phyloP scores from a whole-genome alignment of 2,797 vertebrate genomes.

The Crax fasciolata region DNA sequence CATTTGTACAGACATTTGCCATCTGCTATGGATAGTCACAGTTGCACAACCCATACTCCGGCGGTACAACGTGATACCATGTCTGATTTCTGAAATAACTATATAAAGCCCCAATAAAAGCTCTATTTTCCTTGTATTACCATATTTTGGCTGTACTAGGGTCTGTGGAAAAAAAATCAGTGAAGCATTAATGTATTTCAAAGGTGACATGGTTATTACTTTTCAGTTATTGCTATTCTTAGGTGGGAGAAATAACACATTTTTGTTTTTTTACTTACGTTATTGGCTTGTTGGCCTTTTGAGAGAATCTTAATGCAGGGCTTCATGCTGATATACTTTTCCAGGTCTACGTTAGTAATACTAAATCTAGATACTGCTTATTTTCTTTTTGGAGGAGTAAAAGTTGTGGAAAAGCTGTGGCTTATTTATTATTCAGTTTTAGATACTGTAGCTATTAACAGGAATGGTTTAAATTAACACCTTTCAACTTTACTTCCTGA shows the following conservation, averaged over 20 bases:
- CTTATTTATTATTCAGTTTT: not conserved
- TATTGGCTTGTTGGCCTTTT: not conserved
- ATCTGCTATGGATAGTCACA: not conserved
- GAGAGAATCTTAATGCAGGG: not conserved
- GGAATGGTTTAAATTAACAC: not conserved
- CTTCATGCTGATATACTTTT: not conserved
- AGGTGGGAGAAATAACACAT: not conserved
- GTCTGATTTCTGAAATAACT: not conserved
- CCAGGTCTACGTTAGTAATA: not conserved
- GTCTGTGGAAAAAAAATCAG: not conserved
- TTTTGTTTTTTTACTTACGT: not conserved
- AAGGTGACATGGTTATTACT: not conserved
- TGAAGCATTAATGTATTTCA: not conserved
- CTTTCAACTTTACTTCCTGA: not conserved
- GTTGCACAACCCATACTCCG: rapidly evolving
- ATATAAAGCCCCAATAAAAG: not conserved
- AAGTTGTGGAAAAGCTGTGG: not conserved
- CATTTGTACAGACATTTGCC: not conserved
- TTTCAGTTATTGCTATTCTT: not conserved
- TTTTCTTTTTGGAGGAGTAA: not conserved
- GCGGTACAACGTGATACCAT: not conserved
- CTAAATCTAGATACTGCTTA: not conserved
- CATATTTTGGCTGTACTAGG: not conserved
- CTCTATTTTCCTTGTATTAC: not conserved
- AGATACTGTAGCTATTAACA: not conserved